Evolutionary conservation across 1,140 invertebrate species (phyloP).

Genomic region (Cydia pomonella): DNA sequence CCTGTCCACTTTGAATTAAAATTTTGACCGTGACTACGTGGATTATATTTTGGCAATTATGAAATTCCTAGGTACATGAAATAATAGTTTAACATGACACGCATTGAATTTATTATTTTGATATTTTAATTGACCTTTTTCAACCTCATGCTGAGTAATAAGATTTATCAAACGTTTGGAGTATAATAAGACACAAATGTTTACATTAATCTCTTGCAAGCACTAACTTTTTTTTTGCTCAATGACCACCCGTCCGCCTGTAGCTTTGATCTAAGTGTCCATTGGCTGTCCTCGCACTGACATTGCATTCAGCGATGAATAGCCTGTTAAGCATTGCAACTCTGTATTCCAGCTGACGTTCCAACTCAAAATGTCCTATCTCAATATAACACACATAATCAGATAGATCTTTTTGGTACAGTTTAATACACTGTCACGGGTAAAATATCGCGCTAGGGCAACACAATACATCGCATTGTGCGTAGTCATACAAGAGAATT

Average conservation of each 20-base stretch:
- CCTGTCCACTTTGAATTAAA: not conserved
- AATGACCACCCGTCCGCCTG: conserved; percentile 42
- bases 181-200: not conserved
- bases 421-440: conserved; percentile 40
- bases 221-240: conserved; percentile 29
- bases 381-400: not conserved
- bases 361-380: not conserved
- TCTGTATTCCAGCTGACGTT: conserved; percentile 35
- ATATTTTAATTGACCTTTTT: too few relatives aligned
- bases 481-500: conserved; percentile 11
- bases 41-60: not conserved
- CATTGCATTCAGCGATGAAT: conserved; percentile 64
- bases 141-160: too few relatives aligned
- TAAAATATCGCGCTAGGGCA: conserved; percentile 45
- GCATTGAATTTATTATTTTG: too few relatives aligned
- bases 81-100: too few relatives aligned
- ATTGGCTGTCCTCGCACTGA: conserved; percentile 40
- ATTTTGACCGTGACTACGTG: not conserved
- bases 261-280: conserved; percentile 34
- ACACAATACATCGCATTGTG: conserved; percentile 24
- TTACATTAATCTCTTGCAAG: conserved; percentile 14
- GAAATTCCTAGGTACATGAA: too few relatives aligned
- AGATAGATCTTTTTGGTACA: not conserved
- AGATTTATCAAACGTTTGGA: not conserved
- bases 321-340: conserved; percentile 65